These are phyloP conservation scores for Bibio marci DNA, from an alignment of 2,888 invertebrate genomes.

Conservation along the genomic window DNA sequence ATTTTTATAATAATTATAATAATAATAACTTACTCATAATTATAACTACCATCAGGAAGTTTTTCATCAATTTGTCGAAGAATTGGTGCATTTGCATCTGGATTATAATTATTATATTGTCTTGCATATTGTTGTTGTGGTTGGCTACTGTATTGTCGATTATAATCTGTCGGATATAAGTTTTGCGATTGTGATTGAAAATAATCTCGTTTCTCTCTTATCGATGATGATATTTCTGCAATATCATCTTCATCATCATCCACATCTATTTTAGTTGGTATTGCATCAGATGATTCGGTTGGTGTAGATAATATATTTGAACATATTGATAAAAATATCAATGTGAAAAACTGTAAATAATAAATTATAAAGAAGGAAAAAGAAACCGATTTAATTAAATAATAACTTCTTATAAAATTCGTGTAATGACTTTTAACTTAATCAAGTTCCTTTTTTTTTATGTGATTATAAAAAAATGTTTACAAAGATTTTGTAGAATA, in stretches of 20 bases:
- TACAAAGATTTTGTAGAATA: too few relatives aligned
- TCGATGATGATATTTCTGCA: background rate
- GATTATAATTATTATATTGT: background rate
- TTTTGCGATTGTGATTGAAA: background rate
- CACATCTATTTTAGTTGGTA: too few relatives aligned
- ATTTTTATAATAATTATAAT: too few relatives aligned
- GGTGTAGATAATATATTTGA: background rate
- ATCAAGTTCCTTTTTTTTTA: too few relatives aligned
- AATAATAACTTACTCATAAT: slow-evolving; percentile 7
- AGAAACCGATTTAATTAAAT: too few relatives aligned
- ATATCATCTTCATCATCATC: too few relatives aligned
- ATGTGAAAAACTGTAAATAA: slow-evolving; percentile 1
- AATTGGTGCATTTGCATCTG: slow-evolving; percentile 10
- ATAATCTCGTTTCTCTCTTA: too few relatives aligned
- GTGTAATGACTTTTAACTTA: too few relatives aligned
- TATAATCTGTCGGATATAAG: background rate
- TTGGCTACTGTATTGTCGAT: slow-evolving; percentile 2
- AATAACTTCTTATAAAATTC: too few relatives aligned
- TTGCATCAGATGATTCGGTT: background rate
- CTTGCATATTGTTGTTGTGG: background rate
- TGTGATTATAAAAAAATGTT: too few relatives aligned
- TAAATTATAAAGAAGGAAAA: too few relatives aligned
- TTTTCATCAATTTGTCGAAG: slow-evolving; percentile 4
- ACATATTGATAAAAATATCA: background rate
- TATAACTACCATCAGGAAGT: slow-evolving; percentile 5